Evolutionary conservation across 2,888 invertebrate genomes (phyloP).

Genomic region (Sclerodermus sp.): DNA sequence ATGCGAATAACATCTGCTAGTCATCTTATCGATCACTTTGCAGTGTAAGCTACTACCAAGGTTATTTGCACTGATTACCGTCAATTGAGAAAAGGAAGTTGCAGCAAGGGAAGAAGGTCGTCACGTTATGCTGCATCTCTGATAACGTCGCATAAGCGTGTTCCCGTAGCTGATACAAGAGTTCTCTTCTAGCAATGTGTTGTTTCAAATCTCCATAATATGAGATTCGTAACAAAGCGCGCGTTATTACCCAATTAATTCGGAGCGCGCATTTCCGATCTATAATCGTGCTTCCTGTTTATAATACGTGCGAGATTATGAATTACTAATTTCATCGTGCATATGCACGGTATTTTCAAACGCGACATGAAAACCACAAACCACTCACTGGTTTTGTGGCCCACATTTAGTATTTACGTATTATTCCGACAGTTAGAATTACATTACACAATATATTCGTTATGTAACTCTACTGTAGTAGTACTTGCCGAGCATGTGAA

Average conservation of each 20-base stretch:
- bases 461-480: constrained; percentile 5
- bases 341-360: too few species aligned
- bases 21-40: background rate
- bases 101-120: background rate
- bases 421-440: constrained; percentile 20
- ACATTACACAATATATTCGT: constrained; percentile 17
- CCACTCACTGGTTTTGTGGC: constrained; percentile 14
- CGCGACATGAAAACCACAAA: constrained; percentile 9
- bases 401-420: constrained; percentile 22
- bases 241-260: too few species aligned
- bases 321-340: too few species aligned
- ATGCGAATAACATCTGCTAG: background rate
- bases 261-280: too few species aligned
- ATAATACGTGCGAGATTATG: too few species aligned
- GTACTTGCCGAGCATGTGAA: background rate
- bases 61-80: background rate
- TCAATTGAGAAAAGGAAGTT: constrained; percentile 6
- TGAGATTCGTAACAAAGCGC: too few species aligned
- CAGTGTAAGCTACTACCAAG: background rate
- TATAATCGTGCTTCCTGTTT: too few species aligned
- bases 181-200: too few species aligned
- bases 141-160: background rate
- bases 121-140: background rate
- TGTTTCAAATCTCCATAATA: too few species aligned
- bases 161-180: background rate